These are phyloP conservation scores for Anomalospiza imberbis DNA, from an alignment of 2,797 vertebrate species.

Conservation along the genomic window DNA sequence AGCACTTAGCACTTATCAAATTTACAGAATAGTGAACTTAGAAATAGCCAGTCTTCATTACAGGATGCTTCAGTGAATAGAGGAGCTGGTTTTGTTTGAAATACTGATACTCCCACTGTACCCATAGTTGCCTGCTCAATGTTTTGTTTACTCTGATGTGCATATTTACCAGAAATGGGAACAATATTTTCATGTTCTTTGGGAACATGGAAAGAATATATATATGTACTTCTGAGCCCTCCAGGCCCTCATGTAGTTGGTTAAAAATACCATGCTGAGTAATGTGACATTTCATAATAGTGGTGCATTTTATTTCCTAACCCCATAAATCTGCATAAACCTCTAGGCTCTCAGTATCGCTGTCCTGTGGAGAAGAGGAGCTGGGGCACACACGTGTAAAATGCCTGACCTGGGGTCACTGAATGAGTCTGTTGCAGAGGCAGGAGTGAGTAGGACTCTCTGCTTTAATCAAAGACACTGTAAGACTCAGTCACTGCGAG, in stretches of 20 bases:
- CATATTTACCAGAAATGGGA: constrained; percentile 16
- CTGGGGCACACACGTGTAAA: not conserved
- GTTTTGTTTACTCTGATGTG: constrained; percentile 44
- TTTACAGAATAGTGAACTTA: constrained; percentile 22
- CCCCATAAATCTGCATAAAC: not conserved
- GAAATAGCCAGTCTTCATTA: constrained; percentile 39
- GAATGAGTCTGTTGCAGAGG: not conserved
- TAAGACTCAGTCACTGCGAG: not conserved
- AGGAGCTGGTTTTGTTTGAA: constrained; percentile 38
- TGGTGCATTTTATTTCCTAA: constrained; percentile 1
- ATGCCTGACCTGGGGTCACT: not conserved
- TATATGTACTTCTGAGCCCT: not conserved
- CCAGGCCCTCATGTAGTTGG: not conserved
- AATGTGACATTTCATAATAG: not conserved
- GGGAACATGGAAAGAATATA: not conserved
- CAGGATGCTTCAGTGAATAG: constrained; percentile 41
- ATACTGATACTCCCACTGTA: constrained; percentile 9
- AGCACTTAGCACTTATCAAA: constrained; percentile 7
- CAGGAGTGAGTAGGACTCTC: not conserved
- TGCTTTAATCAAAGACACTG: not conserved
- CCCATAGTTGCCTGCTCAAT: not conserved
- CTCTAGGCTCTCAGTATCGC: not conserved
- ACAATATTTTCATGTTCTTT: not conserved
- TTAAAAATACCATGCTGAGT: constrained; percentile 22
- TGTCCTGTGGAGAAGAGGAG: not conserved